Percentiles rank a stretch among this genome's conserved stretches.
These are phyloP conservation scores for Sinohyriopsis cumingii DNA, from an alignment of 2,888 invertebrate genomes.

Conservation along the genomic window DNA sequence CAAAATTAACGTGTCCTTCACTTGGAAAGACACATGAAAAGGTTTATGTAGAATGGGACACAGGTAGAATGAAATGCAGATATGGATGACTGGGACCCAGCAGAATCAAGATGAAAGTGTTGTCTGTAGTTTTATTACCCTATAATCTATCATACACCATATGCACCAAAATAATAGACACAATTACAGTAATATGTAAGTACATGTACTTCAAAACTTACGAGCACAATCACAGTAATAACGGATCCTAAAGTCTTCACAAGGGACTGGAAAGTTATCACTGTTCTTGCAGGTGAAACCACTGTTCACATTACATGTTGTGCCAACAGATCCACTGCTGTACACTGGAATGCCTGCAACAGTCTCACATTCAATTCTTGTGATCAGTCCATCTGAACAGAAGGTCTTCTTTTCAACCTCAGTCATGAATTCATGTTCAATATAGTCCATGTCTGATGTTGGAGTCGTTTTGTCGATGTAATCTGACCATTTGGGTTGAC, in stretches of 20 bases:
- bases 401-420: conserved; percentile 27
- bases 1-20: no score
- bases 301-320: conserved; percentile 75
- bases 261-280: conserved; percentile 49
- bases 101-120: no score
- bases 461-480: conserved; percentile 53
- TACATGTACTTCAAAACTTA: conserved; percentile 14
- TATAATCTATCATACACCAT: no score
- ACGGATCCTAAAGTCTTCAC: conserved; percentile 66
- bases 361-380: conserved; percentile 54
- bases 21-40: no score
- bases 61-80: no score
- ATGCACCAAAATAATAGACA: no score
- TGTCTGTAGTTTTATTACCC: no score
- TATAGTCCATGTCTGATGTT: conserved; percentile 30
- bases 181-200: no score
- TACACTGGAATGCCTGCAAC: conserved; percentile 40
- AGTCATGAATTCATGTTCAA: conserved; percentile 49
- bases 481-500: conserved; percentile 38
- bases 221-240: conserved; percentile 50
- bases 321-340: conserved; percentile 42
- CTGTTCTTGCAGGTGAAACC: conserved; percentile 79
- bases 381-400: conserved; percentile 36
- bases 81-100: no score
- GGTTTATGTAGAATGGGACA: no score